Percentiles rank a stretch among this genome's conserved stretches.
Evolutionary conservation across 2,113 vertebrate genomes (phyloP).

Genomic region (Pristiophorus japonicus): DNA sequence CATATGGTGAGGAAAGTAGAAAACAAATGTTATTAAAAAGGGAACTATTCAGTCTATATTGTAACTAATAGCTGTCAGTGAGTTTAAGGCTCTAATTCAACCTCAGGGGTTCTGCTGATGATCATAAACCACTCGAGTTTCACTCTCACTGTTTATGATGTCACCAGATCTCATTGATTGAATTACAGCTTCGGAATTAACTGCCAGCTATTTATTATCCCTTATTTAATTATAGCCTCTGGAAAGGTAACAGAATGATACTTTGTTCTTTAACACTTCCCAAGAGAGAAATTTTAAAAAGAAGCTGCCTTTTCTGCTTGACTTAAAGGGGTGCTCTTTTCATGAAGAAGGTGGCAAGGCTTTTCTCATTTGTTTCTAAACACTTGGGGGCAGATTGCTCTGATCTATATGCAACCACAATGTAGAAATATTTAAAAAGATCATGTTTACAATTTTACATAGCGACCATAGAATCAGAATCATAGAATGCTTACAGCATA

Average conservation of each 20-base stretch:
- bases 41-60: slow-evolving; percentile 7
- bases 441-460: not conserved
- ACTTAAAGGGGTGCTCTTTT: not conserved
- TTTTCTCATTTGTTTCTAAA: not conserved
- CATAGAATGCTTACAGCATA: too few species aligned
- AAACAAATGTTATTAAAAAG: slow-evolving; percentile 29
- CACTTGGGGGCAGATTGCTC: not conserved
- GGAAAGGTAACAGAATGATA: slow-evolving; percentile 22
- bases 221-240: slow-evolving; percentile 26
- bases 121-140: slow-evolving; percentile 32
- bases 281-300: not conserved
- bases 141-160: slow-evolving; percentile 30
- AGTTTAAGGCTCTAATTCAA: slow-evolving; percentile 24
- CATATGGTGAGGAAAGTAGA: slow-evolving; percentile 1
- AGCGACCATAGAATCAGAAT: too few species aligned
- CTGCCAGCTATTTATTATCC: slow-evolving; percentile 34
- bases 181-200: slow-evolving; percentile 31
- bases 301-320: not conserved
- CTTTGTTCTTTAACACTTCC: slow-evolving; percentile 9
- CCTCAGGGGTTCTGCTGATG: slow-evolving; percentile 23
- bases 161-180: slow-evolving; percentile 27
- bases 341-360: not conserved
- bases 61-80: slow-evolving; percentile 27
- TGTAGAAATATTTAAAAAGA: not conserved
- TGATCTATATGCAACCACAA: not conserved